A percentile compares a stretch with the other conserved stretches of the same genome.
Evolutionary conservation across 2,797 vertebrate genomes (phyloP).

Genomic region (Phataginus tetradactyla): DNA sequence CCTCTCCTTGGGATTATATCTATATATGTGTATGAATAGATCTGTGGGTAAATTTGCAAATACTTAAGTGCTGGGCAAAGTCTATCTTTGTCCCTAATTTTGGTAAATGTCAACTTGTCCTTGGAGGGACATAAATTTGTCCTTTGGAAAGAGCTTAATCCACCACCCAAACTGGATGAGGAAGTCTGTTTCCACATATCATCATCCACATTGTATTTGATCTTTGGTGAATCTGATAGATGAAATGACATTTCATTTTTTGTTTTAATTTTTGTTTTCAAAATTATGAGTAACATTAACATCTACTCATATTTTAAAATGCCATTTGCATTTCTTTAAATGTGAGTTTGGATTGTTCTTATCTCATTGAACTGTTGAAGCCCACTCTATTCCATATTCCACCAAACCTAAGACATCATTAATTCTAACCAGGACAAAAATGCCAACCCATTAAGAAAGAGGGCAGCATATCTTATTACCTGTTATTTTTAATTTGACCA

Average conservation of each 20-base stretch:
- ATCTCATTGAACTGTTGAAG: neutral
- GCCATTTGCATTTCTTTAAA: neutral
- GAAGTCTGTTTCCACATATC: neutral
- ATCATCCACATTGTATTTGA: neutral
- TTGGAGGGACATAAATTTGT: neutral
- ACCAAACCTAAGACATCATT: neutral
- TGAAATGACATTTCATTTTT: neutral
- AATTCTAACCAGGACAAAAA: neutral
- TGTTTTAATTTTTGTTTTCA: neutral
- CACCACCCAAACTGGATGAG: neutral
- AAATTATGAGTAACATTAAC: neutral
- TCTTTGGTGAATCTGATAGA: neutral
- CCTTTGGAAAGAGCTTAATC: neutral
- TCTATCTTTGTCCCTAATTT: neutral
- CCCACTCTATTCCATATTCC: neutral
- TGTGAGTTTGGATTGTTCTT: neutral
- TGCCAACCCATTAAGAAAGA: neutral
- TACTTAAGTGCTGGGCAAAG: neutral
- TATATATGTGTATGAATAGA: neutral
- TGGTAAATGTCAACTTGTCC: neutral
- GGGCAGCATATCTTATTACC: neutral
- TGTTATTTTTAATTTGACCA: neutral
- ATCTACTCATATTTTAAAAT: neutral
- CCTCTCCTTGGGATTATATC: neutral
- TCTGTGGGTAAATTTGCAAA: neutral